These are phyloP conservation scores for Cichladusa arquata DNA, from an alignment of 2,113 vertebrate species.

Conservation along the genomic window DNA sequence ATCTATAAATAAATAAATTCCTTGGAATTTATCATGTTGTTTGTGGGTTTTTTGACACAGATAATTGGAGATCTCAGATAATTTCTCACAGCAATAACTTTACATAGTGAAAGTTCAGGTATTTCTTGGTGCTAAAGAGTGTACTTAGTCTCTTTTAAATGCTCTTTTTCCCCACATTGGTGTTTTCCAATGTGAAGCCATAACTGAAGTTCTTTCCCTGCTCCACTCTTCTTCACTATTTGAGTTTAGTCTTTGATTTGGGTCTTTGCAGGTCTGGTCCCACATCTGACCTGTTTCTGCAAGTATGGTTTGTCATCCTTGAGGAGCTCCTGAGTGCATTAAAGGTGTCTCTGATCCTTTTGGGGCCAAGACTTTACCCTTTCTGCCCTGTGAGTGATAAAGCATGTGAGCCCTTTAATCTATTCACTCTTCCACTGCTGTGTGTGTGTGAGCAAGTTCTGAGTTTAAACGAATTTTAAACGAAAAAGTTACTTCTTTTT, in stretches of 20 bases:
- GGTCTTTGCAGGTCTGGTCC: not conserved
- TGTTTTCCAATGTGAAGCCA: not conserved
- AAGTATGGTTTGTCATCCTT: not conserved
- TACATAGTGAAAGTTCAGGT: not conserved
- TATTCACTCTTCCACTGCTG: not conserved
- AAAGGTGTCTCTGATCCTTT: not conserved
- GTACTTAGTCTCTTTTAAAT: not conserved
- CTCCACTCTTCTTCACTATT: not conserved
- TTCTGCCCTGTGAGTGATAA: not conserved
- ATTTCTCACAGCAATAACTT: not conserved
- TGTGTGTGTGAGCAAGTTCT: not conserved
- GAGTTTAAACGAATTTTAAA: not conserved
- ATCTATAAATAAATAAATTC: not conserved
- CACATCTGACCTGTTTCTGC: not conserved
- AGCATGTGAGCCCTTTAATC: not conserved
- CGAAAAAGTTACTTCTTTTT: not conserved
- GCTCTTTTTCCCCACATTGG: rapidly evolving
- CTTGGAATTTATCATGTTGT: not conserved
- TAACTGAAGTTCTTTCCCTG: not conserved
- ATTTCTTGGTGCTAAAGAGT: not conserved
- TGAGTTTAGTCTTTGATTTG: not conserved
- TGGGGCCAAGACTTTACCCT: not conserved
- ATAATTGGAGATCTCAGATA: not conserved
- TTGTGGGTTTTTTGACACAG: not conserved
- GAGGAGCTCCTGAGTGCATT: not conserved